Percentiles rank a stretch among this genome's conserved stretches.
phyloP scores from a whole-genome alignment of 1,140 invertebrate genomes.

The Brachionus calyciflorus region DNA sequence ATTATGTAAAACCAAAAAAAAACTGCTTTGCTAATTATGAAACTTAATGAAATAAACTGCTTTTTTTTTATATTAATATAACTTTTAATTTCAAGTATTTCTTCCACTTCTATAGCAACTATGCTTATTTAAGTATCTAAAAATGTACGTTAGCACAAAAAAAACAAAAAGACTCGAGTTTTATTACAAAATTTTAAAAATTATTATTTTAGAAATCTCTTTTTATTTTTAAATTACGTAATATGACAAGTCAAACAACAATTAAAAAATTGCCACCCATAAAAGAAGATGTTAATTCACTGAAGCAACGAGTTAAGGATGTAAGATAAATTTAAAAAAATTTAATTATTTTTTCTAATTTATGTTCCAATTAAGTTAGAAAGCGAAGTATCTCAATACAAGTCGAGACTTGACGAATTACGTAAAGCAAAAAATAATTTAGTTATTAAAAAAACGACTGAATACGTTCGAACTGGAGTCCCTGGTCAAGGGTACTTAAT shows the following conservation, averaged over 20 bases:
- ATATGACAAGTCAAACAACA: constrained; percentile 18
- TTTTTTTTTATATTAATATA: too few relatives aligned
- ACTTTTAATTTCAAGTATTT: too few relatives aligned
- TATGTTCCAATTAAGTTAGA: neutral
- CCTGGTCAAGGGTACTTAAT: neutral
- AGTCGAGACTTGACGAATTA: constrained; percentile 36
- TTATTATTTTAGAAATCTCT: too few relatives aligned
- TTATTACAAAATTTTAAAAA: too few relatives aligned
- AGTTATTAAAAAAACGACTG: constrained; percentile 41
- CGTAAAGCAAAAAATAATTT: constrained; percentile 42
- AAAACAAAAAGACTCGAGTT: too few relatives aligned
- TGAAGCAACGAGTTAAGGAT: constrained; percentile 34
- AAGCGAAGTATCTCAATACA: constrained; percentile 29
- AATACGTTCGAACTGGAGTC: constrained; percentile 26
- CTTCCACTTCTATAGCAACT: too few relatives aligned
- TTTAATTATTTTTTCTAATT: neutral
- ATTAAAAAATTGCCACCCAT: constrained; percentile 30
- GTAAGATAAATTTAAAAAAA: neutral
- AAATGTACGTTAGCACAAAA: too few relatives aligned
- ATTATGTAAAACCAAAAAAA: too few relatives aligned
- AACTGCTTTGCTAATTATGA: too few relatives aligned
- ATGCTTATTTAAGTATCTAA: too few relatives aligned
- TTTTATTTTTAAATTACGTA: neutral
- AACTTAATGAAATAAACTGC: too few relatives aligned
- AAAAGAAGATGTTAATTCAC: constrained; percentile 26